Base-by-base conservation (phyloP, 2,888 invertebrate species). In the Trichogramma dendrolimi region DNA sequence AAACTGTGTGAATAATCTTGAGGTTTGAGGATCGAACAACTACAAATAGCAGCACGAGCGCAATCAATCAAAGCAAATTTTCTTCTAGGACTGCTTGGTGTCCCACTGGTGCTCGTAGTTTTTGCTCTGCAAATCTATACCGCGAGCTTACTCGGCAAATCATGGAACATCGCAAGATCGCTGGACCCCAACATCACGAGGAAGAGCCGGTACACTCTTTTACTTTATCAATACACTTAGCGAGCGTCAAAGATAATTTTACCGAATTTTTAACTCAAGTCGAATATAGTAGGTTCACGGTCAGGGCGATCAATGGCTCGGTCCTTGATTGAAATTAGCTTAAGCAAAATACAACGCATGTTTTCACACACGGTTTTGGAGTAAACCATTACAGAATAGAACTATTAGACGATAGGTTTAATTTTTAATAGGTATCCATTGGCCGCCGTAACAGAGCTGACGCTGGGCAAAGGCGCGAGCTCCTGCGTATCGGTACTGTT, bases 391-490 rank as follows among this genome's bases (percentile, higher is more conserved):
- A 27, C 27, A 27, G 3, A 27, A 27, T 27, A 27, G 1, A 27
- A 27, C 27, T 27, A 27, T 27, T 27, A 27, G 27, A 27, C 27
- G 27, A 27, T 52, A 41, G 14, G 53, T 8, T 58, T 46, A 8
- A 39, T 10, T 40, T 44, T 63, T 54, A 58, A 58, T 76, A 88
- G 93, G 67, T 89, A 88, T 75, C 94, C 94, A 0, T 91, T 94
- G 73, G 89, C 92, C 0, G 91, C 93, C 0, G 85, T 94, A 27
- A 92, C 90, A 0, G 89, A 92, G 73, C 79, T 91, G 51, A 88
- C 91, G 0, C 89, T 87, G 70, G 94, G 94, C 0, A 79, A 79
- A 14, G 80, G 79, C 58, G 82, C 85, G 14, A 83, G 88, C 49
- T 80, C 82, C 42, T 73, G 87, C 55, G 88, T 91, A 1, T 88